Base-by-base conservation (phyloP, 2,797 vertebrate species). In the Hemibagrus guttatus region DNA sequence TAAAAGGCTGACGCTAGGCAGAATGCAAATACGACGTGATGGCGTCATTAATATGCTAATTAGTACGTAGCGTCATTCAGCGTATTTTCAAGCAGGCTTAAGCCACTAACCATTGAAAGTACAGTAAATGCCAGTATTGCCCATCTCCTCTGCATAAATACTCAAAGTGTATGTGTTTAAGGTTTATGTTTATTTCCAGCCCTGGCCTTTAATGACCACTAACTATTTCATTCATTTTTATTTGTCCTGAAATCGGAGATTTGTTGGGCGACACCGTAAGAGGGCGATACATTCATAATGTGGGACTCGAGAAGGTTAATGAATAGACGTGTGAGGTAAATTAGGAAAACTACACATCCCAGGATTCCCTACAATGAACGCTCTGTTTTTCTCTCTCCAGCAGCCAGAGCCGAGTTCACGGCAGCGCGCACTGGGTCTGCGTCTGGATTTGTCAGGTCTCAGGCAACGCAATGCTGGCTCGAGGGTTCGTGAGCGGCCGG, bases 331-430 rank as follows among this genome's bases (percentile, higher is more conserved):
- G 7, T 0, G 6, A 19, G 13, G 13, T 52, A 26, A 9, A 19
- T 61, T 8, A 59, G 8, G 59, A 66, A 81, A 83, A 95, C 95
- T 96, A 91, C 95, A 94, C 92, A 90, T 94, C 94, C 95, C 95
- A 93, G 7, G 89, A 94, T 86, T 1, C 93, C 63, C 42, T 88
- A 89, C 76, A 11, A 79, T 19, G 7, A 61, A 4, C 76, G 16
- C 46, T 11, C 58, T 90, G 75, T 86, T 89, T 90, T 90, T 91
- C 1, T 28, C 42, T 9, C 61, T 89, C 86, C 89, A 81, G 84
- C 84, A 90, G 90, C 81, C 86, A 88, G 61, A 80, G 84, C 86
- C 63, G 86, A 92, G 92, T 93, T 83, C 85, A 89, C 74, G 31
- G 63, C 71, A 84, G 85, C 91, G 84, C 90, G 89, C 56, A 26